Base-by-base conservation (phyloP, 1,140 invertebrate genomes). In the Drosophila neocordata region DNA sequence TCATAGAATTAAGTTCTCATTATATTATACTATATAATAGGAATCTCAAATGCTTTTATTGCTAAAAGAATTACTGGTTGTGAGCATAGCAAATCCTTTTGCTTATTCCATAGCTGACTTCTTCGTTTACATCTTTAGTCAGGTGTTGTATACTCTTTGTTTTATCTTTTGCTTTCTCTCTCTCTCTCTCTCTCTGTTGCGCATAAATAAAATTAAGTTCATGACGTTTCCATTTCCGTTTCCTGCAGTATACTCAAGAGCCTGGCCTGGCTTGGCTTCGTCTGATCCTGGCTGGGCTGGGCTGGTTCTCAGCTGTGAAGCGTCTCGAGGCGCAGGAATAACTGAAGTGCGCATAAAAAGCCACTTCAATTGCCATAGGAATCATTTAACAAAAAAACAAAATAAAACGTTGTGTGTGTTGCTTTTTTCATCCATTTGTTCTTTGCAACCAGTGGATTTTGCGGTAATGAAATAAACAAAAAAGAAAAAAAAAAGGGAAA, bases 191-290 rank as follows among this genome's bases (percentile, higher is more conserved):
- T 4, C 20, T 27, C 0, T 38, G 12, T 9, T 38, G 81, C 74
- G 81, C 81, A 87, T 85, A 84, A 85, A 85, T 85, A 85, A 85
- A 85, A 85, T 87, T 88, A 87, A 87, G 78, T 85, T 85, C 52
- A 87, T 83, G 82, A 72, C 78, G 82, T 65, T 78, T 77, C 81
- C 81, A 84, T 84, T 84, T 80, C 80, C 81, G 84, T 77, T 87
- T 85, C 82, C 82, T 73, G 53, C 59, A 65, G 79, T 69, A 77
- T 68, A 71, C 52, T 71, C 58, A 60, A 73, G 53, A 24, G 53
- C 34, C 35, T 52, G 38, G 64, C 52, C 37, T 8, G n/a, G n/a
- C n/a, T n/a, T n/a, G n/a, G n/a, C n/a, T n/a, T n/a, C n/a, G n/a
- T n/a, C n/a, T n/a, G n/a, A n/a, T n/a, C n/a, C n/a, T n/a, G n/a